Percentiles rank a stretch among this genome's conserved stretches.
These are phyloP conservation scores for Brachypteracias leptosomus DNA, from an alignment of 2,113 vertebrate genomes.

Conservation along the genomic window DNA sequence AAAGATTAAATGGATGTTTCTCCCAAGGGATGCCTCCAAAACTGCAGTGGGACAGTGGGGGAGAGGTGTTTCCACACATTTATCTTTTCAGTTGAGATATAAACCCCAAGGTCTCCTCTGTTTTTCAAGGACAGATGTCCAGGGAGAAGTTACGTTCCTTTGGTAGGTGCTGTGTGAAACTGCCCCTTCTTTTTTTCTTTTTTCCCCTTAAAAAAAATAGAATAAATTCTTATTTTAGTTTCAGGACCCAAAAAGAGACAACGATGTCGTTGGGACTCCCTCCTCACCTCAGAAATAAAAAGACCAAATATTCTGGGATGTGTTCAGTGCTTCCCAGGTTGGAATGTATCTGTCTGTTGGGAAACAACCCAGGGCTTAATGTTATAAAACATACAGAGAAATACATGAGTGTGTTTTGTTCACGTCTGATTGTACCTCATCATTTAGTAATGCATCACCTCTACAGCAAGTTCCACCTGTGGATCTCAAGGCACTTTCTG, in stretches of 20 bases:
- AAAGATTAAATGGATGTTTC: not conserved
- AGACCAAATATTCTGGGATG: not conserved
- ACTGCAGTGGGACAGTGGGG: not conserved
- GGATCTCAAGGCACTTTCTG: conserved; percentile 16
- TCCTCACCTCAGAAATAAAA: not conserved
- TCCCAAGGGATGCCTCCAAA: not conserved
- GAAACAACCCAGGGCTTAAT: not conserved
- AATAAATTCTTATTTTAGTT: not conserved
- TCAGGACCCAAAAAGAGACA: not conserved
- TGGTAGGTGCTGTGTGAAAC: not conserved
- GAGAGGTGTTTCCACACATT: not conserved
- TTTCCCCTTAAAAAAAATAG: not conserved
- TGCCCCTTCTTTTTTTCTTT: not conserved
- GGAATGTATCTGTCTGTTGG: not conserved
- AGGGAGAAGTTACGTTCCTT: conserved; percentile 4
- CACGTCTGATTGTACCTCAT: not conserved
- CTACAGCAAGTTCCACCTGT: not conserved
- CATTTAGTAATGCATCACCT: not conserved
- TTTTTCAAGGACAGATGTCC: conserved; percentile 41
- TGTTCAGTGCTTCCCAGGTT: not conserved
- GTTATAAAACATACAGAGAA: not conserved
- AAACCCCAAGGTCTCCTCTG: conserved; percentile 36
- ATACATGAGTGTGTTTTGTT: not conserved
- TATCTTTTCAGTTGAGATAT: conserved; percentile 10
- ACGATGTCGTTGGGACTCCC: not conserved